Conservation (phyloP, 2,113 vertebrate species). For the Gallinago paraguaiae region DNA sequence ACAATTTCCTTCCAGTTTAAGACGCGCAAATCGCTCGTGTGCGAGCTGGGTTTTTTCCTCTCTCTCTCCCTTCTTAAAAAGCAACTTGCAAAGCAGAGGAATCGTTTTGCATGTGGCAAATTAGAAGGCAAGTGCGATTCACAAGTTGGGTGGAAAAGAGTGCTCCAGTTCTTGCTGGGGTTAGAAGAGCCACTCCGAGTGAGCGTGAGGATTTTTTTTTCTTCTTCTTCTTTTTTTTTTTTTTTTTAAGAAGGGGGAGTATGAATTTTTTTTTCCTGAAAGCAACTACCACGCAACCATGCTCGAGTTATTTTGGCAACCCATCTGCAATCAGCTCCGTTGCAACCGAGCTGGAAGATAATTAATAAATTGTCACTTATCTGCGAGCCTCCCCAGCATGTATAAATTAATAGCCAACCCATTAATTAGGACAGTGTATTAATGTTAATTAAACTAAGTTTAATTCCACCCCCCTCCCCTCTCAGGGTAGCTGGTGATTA, state of each 20-base stretch:
- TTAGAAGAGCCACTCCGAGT: constrained; percentile 64
- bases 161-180: constrained; percentile 66
- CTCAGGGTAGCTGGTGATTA: constrained; percentile 49
- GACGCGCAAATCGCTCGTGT: constrained; percentile 58
- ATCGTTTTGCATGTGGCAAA: constrained; percentile 72
- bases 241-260: background rate
- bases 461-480: constrained; percentile 61
- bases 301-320: constrained; percentile 68
- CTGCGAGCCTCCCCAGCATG: constrained; percentile 56
- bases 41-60: constrained; percentile 58
- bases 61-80: constrained; percentile 68
- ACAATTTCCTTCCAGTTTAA: constrained; percentile 66
- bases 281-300: constrained; percentile 64
- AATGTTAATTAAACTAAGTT: constrained; percentile 69
- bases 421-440: constrained; percentile 68
- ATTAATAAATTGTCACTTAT: constrained; percentile 68
- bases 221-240: background rate
- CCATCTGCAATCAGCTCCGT: constrained; percentile 69
- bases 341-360: constrained; percentile 62
- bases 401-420: constrained; percentile 64
- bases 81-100: constrained; percentile 69
- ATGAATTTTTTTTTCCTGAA: constrained; percentile 29
- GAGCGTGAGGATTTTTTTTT: constrained; percentile 46
- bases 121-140: constrained; percentile 72
- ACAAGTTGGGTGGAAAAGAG: constrained; percentile 68